Percentiles rank a stretch among this genome's conserved stretches.
Conservation (phyloP, 2,113 vertebrate species). For the Chascanopsetta lugubris region DNA sequence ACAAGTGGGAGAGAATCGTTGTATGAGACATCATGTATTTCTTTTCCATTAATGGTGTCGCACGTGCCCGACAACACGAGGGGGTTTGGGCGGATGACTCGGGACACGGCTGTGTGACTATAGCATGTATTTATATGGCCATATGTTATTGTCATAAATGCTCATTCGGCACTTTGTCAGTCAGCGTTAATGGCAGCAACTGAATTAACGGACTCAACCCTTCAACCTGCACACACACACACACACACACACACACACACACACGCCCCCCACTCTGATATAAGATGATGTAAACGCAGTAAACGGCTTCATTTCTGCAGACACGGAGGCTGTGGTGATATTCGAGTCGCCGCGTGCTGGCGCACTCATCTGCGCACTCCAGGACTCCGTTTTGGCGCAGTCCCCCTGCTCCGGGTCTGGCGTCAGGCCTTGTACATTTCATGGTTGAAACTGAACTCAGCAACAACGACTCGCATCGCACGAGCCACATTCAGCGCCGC, state of each 20-base stretch:
- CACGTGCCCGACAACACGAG: background rate
- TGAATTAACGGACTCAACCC: conserved; percentile 34
- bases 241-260: background rate
- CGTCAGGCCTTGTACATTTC: conserved; percentile 73
- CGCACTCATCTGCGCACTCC: conserved; percentile 37
- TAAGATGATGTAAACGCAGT: background rate
- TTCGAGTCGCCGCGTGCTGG: conserved; percentile 8
- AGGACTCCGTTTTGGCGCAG: conserved; percentile 40
- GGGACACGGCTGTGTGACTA: conserved; percentile 23
- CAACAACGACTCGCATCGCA: conserved; percentile 41
- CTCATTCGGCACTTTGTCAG: background rate
- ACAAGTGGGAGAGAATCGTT: background rate
- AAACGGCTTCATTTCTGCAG: background rate
- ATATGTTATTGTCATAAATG: conserved; percentile 45
- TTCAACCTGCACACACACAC: conserved; percentile 20
- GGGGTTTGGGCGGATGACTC: conserved; percentile 15
- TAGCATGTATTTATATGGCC: conserved; percentile 23
- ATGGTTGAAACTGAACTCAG: conserved; percentile 77
- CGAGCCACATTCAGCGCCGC: background rate
- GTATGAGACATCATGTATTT: background rate
- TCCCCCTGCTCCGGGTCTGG: conserved; percentile 56
- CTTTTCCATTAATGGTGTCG: conserved; percentile 1
- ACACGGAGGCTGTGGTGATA: background rate
- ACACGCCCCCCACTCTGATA: too few relatives aligned
- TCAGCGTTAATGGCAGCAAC: conserved; percentile 25